Percentiles rank a stretch among this genome's conserved stretches.
Conservation (phyloP, 2,888 invertebrate species). For the Rhopalosiphum nymphaeae region DNA sequence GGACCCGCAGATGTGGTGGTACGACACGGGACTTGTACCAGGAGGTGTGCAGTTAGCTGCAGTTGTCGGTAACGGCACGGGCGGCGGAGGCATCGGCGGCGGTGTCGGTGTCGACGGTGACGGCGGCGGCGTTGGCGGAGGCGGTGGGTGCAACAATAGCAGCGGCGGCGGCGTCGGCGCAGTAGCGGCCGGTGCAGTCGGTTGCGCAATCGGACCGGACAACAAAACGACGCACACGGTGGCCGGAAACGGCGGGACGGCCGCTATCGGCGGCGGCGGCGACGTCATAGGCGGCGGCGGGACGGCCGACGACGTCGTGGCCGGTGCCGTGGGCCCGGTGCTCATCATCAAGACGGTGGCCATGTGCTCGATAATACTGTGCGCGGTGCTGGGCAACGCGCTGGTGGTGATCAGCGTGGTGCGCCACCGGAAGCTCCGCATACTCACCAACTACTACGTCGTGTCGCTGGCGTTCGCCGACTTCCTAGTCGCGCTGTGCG, state of each 20-base stretch:
- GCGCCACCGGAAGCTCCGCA: constrained; percentile 83
- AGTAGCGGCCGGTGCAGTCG: constrained; percentile 40
- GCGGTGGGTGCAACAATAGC: constrained; percentile 7
- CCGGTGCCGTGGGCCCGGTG: constrained; percentile 71
- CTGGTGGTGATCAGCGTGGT: constrained; percentile 89
- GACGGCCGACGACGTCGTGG: neutral
- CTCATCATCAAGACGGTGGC: constrained; percentile 81
- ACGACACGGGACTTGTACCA: constrained; percentile 33
- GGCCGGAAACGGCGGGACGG: constrained; percentile 69
- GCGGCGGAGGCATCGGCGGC: constrained; percentile 26
- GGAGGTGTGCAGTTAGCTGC: constrained; percentile 70
- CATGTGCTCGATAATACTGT: constrained; percentile 88
- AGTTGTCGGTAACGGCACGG: constrained; percentile 17
- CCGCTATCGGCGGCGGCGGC: constrained; percentile 37
- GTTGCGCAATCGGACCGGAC: constrained; percentile 26
- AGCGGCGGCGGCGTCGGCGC: constrained; percentile 6
- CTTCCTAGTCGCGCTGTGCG: constrained; percentile 90
- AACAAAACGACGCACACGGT: constrained; percentile 59
- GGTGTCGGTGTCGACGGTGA: neutral
- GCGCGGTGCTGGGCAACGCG: constrained; percentile 92
- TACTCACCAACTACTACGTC: constrained; percentile 95
- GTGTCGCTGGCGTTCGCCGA: constrained; percentile 95
- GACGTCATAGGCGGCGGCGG: constrained; percentile 21
- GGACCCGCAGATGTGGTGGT: constrained; percentile 57
- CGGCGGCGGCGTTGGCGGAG: neutral